Percentiles rank a stretch among this genome's conserved stretches.
Conservation (phyloP, 2,797 vertebrate species). For the Pachyuromys duprasi region DNA sequence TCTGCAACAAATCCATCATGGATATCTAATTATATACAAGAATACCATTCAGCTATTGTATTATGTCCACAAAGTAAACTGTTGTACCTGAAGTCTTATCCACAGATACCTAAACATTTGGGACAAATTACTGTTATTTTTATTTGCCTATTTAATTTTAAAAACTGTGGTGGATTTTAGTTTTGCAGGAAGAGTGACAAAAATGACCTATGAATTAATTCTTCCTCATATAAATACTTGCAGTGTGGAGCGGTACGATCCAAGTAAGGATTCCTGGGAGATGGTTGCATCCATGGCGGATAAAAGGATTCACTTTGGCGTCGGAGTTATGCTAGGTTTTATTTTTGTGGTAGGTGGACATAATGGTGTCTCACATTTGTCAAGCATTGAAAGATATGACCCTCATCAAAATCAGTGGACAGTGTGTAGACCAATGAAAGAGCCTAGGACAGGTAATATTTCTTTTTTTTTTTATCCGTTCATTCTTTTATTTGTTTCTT, state of each 20-base stretch:
- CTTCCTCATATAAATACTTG: slow-evolving; percentile 68
- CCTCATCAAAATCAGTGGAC: slow-evolving; percentile 99
- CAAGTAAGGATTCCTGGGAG: slow-evolving; percentile 98
- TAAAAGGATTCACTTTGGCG: slow-evolving; percentile 98
- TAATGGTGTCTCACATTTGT: slow-evolving; percentile 97
- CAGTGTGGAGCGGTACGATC: slow-evolving; percentile 98
- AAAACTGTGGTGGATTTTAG: slow-evolving; percentile 46
- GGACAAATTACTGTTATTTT: slow-evolving; percentile 31
- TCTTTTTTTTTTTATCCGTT: neutral
- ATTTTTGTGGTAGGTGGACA: slow-evolving; percentile 99
- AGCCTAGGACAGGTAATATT: slow-evolving; percentile 95
- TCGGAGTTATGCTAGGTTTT: slow-evolving; percentile 98
- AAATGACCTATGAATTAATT: slow-evolving; percentile 65
- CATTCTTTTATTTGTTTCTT: neutral
- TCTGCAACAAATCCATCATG: neutral
- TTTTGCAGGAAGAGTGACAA: slow-evolving; percentile 44
- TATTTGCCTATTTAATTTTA: slow-evolving; percentile 11
- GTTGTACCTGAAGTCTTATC: neutral
- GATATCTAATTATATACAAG: neutral
- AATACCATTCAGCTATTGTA: neutral
- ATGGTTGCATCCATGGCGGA: slow-evolving; percentile 98
- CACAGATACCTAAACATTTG: slow-evolving; percentile 7
- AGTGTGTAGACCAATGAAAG: slow-evolving; percentile 97
- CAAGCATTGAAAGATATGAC: slow-evolving; percentile 98
- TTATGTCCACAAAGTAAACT: slow-evolving; percentile 6